phyloP scores from a whole-genome alignment of 1,140 invertebrate species.

The Goniozus legneri region DNA sequence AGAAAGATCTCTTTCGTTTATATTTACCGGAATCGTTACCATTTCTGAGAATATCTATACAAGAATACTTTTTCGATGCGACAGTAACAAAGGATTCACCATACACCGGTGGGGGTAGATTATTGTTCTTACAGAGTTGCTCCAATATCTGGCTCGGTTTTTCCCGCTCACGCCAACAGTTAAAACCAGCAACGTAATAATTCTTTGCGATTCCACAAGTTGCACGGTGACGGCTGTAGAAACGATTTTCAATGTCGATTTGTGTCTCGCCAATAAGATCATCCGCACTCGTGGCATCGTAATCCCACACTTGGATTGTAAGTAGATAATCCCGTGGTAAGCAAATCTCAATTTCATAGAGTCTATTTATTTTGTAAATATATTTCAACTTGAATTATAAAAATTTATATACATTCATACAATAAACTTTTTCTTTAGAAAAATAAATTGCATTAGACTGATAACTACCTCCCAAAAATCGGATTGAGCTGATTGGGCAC shows the following conservation, averaged over 20 bases:
- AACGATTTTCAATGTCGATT: slow-evolving; percentile 85
- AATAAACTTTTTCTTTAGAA: slow-evolving; percentile 1
- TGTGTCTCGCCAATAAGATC: slow-evolving; percentile 82
- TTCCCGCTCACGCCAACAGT: slow-evolving; percentile 73
- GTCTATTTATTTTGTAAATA: slow-evolving; percentile 49
- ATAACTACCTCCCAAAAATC: slow-evolving; percentile 81
- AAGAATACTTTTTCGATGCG: slow-evolving; percentile 55
- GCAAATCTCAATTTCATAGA: slow-evolving; percentile 71
- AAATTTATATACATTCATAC: not conserved
- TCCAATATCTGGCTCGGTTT: slow-evolving; percentile 73
- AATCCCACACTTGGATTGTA: slow-evolving; percentile 73
- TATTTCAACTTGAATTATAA: no score
- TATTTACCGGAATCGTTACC: no score
- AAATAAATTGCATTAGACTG: no score
- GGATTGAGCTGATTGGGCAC: slow-evolving; percentile 80
- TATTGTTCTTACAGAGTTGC: slow-evolving; percentile 66
- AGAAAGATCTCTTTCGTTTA: no score
- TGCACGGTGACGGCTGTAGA: slow-evolving; percentile 74
- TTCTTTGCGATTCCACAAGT: slow-evolving; percentile 70
- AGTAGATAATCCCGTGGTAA: slow-evolving; percentile 74
- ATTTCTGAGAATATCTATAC: no score
- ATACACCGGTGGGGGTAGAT: slow-evolving; percentile 56
- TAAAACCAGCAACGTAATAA: slow-evolving; percentile 71
- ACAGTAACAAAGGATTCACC: slow-evolving; percentile 53
- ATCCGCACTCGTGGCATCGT: slow-evolving; percentile 66